These are phyloP conservation scores for Chloroclystis v-ata DNA, from an alignment of 2,888 invertebrate species.

Conservation along the genomic window DNA sequence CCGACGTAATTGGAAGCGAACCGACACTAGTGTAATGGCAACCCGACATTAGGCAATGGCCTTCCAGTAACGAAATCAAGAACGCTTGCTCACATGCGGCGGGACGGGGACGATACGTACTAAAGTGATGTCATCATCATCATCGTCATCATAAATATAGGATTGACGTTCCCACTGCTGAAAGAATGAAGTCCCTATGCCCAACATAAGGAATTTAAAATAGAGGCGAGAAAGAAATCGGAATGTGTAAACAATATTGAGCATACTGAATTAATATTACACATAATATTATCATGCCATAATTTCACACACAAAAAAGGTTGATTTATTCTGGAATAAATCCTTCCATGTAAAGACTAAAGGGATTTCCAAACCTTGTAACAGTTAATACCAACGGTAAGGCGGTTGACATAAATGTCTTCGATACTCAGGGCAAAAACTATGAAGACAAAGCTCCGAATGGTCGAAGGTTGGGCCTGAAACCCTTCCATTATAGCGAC, in stretches of 20 bases:
- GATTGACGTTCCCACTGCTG: too few relatives aligned
- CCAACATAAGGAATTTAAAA: too few relatives aligned
- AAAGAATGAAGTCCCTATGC: too few relatives aligned
- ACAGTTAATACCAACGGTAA: constrained; percentile 4
- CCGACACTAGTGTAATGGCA: constrained; percentile 22
- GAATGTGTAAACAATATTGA: too few relatives aligned
- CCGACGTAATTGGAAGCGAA: constrained; percentile 21
- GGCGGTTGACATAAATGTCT: constrained; percentile 3
- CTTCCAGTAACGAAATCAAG: constrained; percentile 13
- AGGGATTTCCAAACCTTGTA: neutral
- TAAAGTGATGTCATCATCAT: too few relatives aligned
- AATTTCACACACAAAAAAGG: too few relatives aligned
- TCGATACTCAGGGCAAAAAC: constrained; percentile 4
- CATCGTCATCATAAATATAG: too few relatives aligned
- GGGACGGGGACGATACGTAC: neutral
- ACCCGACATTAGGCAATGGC: constrained; percentile 8
- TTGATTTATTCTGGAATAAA: too few relatives aligned
- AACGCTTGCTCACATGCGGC: neutral
- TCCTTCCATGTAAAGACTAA: neutral
- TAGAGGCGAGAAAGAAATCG: too few relatives aligned
- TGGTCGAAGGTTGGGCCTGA: neutral
- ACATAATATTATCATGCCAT: too few relatives aligned
- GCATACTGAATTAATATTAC: too few relatives aligned
- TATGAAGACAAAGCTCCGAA: constrained; percentile 4
- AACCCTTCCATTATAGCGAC: neutral